Base-by-base conservation (phyloP, 2,113 vertebrate species). In the Acrocephalus kingi region DNA sequence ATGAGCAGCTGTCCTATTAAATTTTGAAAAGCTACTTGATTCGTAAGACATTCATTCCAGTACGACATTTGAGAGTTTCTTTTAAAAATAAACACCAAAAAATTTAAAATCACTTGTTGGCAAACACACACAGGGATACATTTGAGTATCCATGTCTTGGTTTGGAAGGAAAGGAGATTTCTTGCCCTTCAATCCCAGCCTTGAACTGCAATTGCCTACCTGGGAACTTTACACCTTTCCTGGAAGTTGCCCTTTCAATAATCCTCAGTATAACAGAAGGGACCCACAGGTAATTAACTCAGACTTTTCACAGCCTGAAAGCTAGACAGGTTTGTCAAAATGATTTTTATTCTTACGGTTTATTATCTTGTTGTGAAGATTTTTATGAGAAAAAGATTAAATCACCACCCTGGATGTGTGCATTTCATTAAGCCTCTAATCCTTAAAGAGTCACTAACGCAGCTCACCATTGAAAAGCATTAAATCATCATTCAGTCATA, bases 331-430 rank as follows among this genome's bases (percentile, higher is more conserved):
- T 96, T 96, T 97, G 97, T 98, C 97, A 97, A 93, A 93, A 95
- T 95, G 58, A 97, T 93, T 98, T 97, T 97, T 95, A 90, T 88
- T 97, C 96, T 94, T 96, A 94, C 68, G 55, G 93, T 96, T 97
- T 97, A 98, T 97, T 94, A 95, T 93, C 95, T 97, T 94, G 78
- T 97, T 97, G 97, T 96, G 90, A 87, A 82, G 82, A 93, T 97
- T 98, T 96, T 98, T 97, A 97, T 96, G 93, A 97, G 94, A 75
- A 95, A 95, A 97, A 97, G 97, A 98, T 97, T 98, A 97, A 97
- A 97, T 97, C 78, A 35, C 94, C 81, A 85, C 84, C 96, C 96
- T 51, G 54, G 54, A 87, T 95, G 93, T 94, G 93, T 97, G 97
- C 94, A 86, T 96, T 98, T 98, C 97, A 97, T 98, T 96, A 98